Conservation (phyloP, 2,113 vertebrate genomes). For the Malurus elegans region DNA sequence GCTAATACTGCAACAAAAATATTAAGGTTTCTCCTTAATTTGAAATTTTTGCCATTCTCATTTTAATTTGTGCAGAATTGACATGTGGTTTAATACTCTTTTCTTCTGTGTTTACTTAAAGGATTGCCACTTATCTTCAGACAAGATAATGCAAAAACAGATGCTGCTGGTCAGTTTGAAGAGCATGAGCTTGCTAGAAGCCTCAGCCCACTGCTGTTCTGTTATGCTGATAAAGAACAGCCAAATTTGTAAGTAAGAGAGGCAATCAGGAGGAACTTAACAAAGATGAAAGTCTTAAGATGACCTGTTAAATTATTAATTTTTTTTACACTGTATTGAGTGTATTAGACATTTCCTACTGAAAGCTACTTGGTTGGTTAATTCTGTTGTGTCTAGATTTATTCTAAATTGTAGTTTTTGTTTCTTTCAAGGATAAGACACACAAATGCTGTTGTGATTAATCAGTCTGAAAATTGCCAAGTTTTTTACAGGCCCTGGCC, state of each 20-base stretch:
- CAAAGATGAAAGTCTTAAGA: neutral
- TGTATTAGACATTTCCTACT: neutral
- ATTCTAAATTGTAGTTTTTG: neutral
- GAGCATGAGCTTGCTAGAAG: slow-evolving; percentile 95
- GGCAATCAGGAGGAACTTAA: neutral
- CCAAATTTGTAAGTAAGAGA: slow-evolving; percentile 86
- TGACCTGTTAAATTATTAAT: neutral
- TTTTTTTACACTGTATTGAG: neutral
- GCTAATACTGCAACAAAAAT: neutral
- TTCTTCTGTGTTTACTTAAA: slow-evolving; percentile 53
- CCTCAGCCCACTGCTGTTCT: slow-evolving; percentile 93
- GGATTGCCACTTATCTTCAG: slow-evolving; percentile 96
- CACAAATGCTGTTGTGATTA: accelerated
- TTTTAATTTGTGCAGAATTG: neutral
- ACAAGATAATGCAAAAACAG: slow-evolving; percentile 91
- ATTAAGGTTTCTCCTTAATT: neutral
- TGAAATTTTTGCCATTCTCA: neutral
- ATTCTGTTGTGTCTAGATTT: neutral
- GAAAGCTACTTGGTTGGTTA: slow-evolving; percentile 1
- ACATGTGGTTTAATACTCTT: neutral
- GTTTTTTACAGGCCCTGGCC: neutral
- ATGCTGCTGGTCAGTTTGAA: slow-evolving; percentile 94
- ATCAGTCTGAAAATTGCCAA: neutral
- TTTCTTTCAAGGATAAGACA: neutral
- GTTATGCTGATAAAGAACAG: slow-evolving; percentile 96